These are phyloP conservation scores for Falco punctatus DNA, from an alignment of 2,113 vertebrate species.

Conservation along the genomic window DNA sequence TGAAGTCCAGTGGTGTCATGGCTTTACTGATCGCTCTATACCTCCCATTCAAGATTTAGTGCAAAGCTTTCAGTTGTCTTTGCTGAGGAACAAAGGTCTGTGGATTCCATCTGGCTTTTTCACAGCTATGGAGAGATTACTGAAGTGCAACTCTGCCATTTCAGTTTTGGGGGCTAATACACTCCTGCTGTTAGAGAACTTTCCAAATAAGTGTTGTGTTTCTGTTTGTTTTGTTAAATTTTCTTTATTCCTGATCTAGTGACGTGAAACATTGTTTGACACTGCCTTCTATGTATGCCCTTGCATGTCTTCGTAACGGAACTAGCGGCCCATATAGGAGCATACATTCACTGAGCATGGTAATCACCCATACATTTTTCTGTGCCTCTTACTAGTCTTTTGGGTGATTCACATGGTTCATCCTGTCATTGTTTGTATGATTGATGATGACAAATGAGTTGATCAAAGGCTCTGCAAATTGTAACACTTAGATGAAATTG, in stretches of 20 bases:
- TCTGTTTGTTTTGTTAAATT: neutral
- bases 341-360: neutral
- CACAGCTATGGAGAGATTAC: neutral
- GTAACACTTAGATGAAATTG: slow-evolving; percentile 10
- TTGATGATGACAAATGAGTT: slow-evolving; percentile 41
- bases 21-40: neutral
- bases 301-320: neutral
- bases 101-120: neutral
- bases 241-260: neutral
- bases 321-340: neutral
- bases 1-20: neutral
- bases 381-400: neutral
- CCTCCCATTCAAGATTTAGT: neutral
- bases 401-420: neutral
- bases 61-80: neutral
- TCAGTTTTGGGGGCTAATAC: neutral
- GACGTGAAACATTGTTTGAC: neutral
- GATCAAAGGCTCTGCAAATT: slow-evolving; percentile 34
- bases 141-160: neutral
- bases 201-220: neutral
- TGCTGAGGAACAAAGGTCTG: neutral
- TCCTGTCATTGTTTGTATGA: slow-evolving; percentile 33
- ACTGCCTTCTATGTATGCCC: neutral
- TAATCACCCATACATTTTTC: neutral
- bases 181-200: neutral